Evolutionary conservation across 2,888 invertebrate species (phyloP).

Genomic region (Eristalinus sepulchralis): DNA sequence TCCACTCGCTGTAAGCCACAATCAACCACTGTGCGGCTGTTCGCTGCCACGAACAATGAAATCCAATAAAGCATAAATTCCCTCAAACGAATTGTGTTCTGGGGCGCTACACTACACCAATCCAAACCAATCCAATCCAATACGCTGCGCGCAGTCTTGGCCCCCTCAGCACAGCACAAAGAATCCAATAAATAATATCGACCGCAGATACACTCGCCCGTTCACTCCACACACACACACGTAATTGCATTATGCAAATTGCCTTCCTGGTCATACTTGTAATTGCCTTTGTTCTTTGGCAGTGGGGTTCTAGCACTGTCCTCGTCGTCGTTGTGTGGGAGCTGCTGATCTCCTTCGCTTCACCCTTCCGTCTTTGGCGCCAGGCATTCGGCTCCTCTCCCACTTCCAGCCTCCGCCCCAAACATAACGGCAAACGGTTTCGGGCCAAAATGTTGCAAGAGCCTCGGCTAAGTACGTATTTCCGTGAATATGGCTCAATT

Average conservation of each 20-base stretch:
- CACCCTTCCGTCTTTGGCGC: constrained; percentile 50
- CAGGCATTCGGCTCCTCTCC: neutral
- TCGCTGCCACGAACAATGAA: constrained; percentile 50
- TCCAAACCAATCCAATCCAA: constrained; percentile 28
- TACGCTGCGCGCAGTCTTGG: constrained; percentile 3
- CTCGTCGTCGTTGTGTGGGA: constrained; percentile 39
- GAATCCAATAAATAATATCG: constrained; percentile 62
- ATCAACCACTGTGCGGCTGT: constrained; percentile 1
- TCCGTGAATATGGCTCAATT: constrained; percentile 62
- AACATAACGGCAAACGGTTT: constrained; percentile 7
- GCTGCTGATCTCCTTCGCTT: constrained; percentile 16
- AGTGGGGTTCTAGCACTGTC: constrained; percentile 12
- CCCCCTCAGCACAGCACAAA: constrained; percentile 14
- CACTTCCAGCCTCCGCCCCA: neutral
- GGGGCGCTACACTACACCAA: constrained; percentile 66
- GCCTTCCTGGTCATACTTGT: constrained; percentile 55
- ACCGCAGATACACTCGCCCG: constrained; percentile 51
- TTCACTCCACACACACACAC: constrained; percentile 23
- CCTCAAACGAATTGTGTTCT: constrained; percentile 61
- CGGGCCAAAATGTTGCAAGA: constrained; percentile 48
- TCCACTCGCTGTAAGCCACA: constrained; percentile 13
- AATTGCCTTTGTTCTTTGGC: constrained; percentile 68
- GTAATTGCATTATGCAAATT: constrained; percentile 71
- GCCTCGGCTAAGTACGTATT: constrained; percentile 46
- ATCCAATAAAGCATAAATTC: constrained; percentile 70